Base-by-base conservation (phyloP, 2,888 invertebrate genomes). In the Pristionchus fissidentatus region DNA sequence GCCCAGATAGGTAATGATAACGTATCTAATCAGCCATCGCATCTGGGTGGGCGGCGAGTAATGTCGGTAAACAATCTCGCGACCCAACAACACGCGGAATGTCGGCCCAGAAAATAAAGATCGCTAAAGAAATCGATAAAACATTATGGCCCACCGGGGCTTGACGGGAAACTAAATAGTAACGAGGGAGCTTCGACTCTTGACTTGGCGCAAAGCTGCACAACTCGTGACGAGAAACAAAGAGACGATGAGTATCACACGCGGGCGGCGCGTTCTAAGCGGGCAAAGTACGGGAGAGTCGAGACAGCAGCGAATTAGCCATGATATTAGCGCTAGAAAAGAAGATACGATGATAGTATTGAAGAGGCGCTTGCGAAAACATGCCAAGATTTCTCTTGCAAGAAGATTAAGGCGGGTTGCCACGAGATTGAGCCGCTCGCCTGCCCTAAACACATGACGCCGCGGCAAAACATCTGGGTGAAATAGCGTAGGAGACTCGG, bases 21-120 rank as follows among this genome's bases (percentile, higher is more conserved):
- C 70, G 32, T 19, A 70, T 70, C 70, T 41, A 41, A 70, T 70
- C 38, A 26, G 29, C n/a, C 29, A 66, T 38, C 70, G n/a, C 38
- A 70, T 70, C 70, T 7, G 19, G 35, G 3, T 35, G 3, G 26
- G 41, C n/a, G n/a, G 41, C 43, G 41, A 41, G 41, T 38, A n/a
- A n/a, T 35, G 70, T 15, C 8, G 32, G 32, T 22, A 5, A 22
- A 5, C 70, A 70, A 70, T 41, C 70, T 41, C n/a, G 15, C 15
- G 7, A 26, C 3, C 35, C 26, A 13, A 15, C 22, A 1, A 38
- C 62, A 38, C 62, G 62, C 22, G 62, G 62, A 3, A 0, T 22
- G 43, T 70, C 70, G 70, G 43, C 43, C n/a, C n/a, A n/a, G n/a
- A n/a, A n/a, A n/a, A n/a, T 32, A 10, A 41, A 70, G 70, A 70